Conservation (phyloP, 2,888 invertebrate species). For the Anagyrus pseudococci region DNA sequence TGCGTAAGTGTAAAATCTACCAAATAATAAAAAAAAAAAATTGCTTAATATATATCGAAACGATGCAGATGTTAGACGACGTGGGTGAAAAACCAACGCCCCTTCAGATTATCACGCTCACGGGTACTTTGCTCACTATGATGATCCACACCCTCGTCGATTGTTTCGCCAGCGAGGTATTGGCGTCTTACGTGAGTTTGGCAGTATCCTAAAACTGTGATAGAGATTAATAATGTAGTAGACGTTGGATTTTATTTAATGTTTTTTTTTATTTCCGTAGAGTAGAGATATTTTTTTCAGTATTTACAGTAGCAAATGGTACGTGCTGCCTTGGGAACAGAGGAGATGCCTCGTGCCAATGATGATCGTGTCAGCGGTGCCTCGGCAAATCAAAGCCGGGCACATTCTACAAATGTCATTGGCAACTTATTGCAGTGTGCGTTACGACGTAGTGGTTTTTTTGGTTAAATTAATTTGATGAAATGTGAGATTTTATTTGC, state of each 20-base stretch:
- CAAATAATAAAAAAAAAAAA: neutral
- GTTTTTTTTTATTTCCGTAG: slow-evolving; percentile 10
- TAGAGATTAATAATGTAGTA: no score
- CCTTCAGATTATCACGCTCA: slow-evolving; percentile 6
- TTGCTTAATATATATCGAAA: neutral
- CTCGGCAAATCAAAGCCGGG: slow-evolving; percentile 20
- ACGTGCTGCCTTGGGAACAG: neutral
- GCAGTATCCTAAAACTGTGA: no score
- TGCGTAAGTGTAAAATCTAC: neutral
- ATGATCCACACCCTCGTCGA: slow-evolving; percentile 22
- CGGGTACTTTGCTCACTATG: slow-evolving; percentile 13
- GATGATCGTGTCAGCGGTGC: slow-evolving; percentile 15
- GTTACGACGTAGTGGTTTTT: neutral
- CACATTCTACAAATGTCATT: slow-evolving; percentile 17
- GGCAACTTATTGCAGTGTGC: slow-evolving; percentile 17
- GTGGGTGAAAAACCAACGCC: neutral
- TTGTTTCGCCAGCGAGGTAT: slow-evolving; percentile 21
- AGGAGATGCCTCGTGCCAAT: slow-evolving; percentile 10
- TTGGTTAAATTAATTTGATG: no score
- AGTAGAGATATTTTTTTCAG: slow-evolving; percentile 17
- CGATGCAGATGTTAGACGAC: slow-evolving; percentile 9
- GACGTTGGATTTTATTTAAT: no score
- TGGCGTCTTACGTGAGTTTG: slow-evolving; percentile 19
- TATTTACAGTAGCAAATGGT: slow-evolving; percentile 23
- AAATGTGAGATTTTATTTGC: no score